Conservation (phyloP, 2,113 vertebrate species). For the Urocynchramus pylzowi region DNA sequence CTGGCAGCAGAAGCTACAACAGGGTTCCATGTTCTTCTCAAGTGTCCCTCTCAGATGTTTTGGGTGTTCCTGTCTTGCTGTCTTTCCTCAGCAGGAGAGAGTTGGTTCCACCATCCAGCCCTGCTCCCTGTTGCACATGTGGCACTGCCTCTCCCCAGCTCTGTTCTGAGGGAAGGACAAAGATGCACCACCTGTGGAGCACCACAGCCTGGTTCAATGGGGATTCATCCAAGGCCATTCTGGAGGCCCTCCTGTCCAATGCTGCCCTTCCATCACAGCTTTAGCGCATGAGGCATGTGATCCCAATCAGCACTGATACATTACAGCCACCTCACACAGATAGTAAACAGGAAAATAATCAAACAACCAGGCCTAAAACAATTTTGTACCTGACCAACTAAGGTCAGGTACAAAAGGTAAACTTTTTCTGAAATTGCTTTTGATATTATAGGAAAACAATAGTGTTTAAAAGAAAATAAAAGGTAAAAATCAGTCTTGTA, state of each 20-base stretch:
- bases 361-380: neutral
- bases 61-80: neutral
- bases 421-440: neutral
- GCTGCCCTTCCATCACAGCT: neutral
- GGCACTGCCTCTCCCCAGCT: neutral
- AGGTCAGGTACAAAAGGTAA: neutral
- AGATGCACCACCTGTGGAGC: neutral
- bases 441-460: neutral
- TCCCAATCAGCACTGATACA: neutral
- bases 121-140: accelerated
- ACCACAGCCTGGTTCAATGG: neutral
- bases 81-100: neutral
- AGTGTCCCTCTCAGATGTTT: neutral
- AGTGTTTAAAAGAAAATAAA: neutral
- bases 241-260: neutral
- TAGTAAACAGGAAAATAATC: neutral
- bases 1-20: neutral
- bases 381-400: neutral
- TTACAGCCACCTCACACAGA: accelerated
- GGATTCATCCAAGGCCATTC: neutral
- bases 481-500: neutral
- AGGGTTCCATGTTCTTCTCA: neutral
- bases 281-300: accelerated
- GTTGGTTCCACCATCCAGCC: neutral
- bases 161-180: neutral